Evolutionary conservation across 2,888 invertebrate species (phyloP).

Genomic region (Pristionchus arcanus): DNA sequence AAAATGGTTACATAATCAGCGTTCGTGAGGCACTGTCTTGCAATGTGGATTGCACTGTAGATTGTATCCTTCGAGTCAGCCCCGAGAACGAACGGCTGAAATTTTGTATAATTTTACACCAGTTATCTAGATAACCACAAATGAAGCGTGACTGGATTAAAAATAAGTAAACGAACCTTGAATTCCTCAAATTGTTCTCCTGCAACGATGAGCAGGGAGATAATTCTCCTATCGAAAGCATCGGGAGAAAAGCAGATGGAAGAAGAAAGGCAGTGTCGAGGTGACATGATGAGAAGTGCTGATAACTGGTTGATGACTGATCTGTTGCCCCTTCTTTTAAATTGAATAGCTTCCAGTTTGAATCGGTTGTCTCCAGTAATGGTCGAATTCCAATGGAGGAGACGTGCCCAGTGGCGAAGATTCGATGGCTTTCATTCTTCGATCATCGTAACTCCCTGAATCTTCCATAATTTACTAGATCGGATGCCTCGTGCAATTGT

Average conservation of each 20-base stretch:
- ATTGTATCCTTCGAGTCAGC: background rate
- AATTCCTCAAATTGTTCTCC: constrained; percentile 5
- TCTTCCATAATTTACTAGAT: too few species aligned
- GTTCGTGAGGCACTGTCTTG: background rate
- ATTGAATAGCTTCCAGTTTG: background rate
- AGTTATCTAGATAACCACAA: background rate
- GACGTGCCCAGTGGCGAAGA: background rate
- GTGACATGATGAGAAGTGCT: background rate
- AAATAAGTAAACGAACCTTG: background rate
- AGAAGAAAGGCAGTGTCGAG: background rate
- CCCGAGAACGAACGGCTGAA: background rate
- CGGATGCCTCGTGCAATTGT: too few species aligned
- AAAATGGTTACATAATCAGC: background rate
- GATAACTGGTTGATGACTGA: background rate
- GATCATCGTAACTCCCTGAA: too few species aligned
- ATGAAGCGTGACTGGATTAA: too few species aligned
- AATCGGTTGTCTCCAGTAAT: background rate
- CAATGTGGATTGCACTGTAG: background rate
- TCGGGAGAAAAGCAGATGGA: background rate
- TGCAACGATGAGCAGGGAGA: background rate
- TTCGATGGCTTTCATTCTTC: background rate
- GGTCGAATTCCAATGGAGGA: background rate
- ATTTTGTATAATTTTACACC: background rate
- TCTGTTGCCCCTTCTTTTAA: background rate
- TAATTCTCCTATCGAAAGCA: background rate